These are phyloP conservation scores for Silurus aristotelis DNA, from an alignment of 2,797 vertebrate species.

Conservation along the genomic window DNA sequence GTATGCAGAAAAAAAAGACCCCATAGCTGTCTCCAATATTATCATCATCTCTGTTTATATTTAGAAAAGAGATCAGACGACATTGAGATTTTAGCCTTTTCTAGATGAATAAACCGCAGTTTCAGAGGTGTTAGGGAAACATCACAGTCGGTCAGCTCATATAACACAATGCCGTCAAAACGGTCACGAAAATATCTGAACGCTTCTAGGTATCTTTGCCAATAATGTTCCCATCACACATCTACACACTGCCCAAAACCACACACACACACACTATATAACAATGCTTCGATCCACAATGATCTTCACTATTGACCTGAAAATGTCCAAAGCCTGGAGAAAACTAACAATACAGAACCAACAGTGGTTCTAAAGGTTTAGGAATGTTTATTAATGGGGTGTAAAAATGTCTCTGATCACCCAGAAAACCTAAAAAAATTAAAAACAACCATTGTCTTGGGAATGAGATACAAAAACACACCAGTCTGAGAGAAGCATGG, in stretches of 20 bases:
- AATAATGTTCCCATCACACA: neutral
- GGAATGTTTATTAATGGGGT: neutral
- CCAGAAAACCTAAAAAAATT: neutral
- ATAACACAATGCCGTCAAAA: neutral
- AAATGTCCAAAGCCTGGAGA: neutral
- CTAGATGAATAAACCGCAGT: neutral
- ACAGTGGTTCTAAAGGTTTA: neutral
- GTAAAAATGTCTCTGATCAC: neutral
- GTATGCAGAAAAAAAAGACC: slow-evolving; percentile 31
- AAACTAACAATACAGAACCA: neutral
- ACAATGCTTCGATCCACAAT: neutral
- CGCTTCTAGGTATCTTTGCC: neutral
- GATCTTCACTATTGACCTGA: neutral
- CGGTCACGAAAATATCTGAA: neutral
- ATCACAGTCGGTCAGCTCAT: neutral
- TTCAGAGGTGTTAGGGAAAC: neutral
- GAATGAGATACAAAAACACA: neutral
- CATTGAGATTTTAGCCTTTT: neutral
- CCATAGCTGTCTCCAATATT: neutral
- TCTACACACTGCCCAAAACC: neutral
- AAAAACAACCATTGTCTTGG: too few species aligned
- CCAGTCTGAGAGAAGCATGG: neutral
- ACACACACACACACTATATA: neutral
- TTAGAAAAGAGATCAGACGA: neutral
- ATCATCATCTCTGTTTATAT: neutral